phyloP scores from a whole-genome alignment of 2,113 vertebrate species.

The Oceanodroma tethys region DNA sequence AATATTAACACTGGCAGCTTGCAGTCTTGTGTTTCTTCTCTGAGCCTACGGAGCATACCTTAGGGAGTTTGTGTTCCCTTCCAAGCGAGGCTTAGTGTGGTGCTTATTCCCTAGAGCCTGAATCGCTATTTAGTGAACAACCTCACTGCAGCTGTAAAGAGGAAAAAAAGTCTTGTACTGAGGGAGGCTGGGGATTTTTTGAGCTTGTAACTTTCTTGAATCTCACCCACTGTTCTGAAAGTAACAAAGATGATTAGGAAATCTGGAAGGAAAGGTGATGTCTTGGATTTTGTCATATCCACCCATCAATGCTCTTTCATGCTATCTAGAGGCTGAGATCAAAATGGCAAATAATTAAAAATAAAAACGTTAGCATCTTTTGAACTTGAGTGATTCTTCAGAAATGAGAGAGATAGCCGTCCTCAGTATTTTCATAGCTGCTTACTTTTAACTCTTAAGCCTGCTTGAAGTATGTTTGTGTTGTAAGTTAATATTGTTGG shows the following conservation, averaged over 20 bases:
- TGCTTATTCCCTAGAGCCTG: not conserved
- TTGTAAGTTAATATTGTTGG: not conserved
- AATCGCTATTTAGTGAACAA: conserved; percentile 5
- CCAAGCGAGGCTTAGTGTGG: not conserved
- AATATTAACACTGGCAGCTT: conserved; percentile 27
- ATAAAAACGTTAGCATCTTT: conserved; percentile 49
- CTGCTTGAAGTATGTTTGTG: not conserved
- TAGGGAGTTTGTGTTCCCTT: conserved; percentile 26
- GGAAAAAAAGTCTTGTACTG: not conserved
- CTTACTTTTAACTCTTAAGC: conserved; percentile 50
- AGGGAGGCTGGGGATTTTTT: not conserved
- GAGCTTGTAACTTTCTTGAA: not conserved
- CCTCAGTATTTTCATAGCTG: conserved; percentile 40
- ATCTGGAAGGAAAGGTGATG: conserved; percentile 12
- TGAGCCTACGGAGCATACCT: not conserved
- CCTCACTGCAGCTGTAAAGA: not conserved
- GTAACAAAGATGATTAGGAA: not conserved
- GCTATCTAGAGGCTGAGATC: conserved; percentile 43
- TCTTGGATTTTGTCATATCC: conserved; percentile 24
- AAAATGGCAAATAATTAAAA: conserved; percentile 73
- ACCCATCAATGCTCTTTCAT: conserved; percentile 46
- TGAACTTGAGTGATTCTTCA: conserved; percentile 44
- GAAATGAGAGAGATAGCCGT: conserved; percentile 29
- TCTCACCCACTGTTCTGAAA: not conserved
- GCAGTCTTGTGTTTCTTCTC: conserved; percentile 1